These are phyloP conservation scores for Neelides folsomi DNA, from an alignment of 2,888 invertebrate species.

Conservation along the genomic window DNA sequence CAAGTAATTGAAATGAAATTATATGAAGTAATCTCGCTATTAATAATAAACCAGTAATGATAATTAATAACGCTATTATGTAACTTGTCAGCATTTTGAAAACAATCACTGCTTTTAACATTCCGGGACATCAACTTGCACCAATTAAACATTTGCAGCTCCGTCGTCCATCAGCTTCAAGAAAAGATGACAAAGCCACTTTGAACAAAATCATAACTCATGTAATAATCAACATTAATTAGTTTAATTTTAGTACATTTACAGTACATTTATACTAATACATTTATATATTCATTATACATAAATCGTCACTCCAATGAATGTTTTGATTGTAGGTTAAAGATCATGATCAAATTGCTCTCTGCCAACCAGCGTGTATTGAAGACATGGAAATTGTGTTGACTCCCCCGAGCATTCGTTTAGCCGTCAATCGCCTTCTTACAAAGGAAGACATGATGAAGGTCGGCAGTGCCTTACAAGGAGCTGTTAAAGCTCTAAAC, in stretches of 20 bases:
- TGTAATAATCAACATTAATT: slow-evolving; percentile 35
- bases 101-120: slow-evolving; percentile 26
- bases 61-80: too few species aligned
- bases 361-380: slow-evolving; percentile 57
- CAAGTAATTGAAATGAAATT: slow-evolving; percentile 28
- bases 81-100: too few species aligned
- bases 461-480: slow-evolving; percentile 14
- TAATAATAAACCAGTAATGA: background rate
- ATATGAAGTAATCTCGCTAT: background rate
- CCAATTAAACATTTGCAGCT: slow-evolving; percentile 64
- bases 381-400: slow-evolving; percentile 50
- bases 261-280: too few species aligned
- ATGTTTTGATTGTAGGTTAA: slow-evolving; percentile 14
- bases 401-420: slow-evolving; percentile 57
- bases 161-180: slow-evolving; percentile 36
- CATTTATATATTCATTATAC: too few species aligned
- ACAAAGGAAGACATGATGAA: slow-evolving; percentile 47
- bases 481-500: slow-evolving; percentile 4
- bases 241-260: background rate
- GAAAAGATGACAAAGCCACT: slow-evolving; percentile 42
- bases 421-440: slow-evolving; percentile 54
- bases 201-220: slow-evolving; percentile 48
- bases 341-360: slow-evolving; percentile 42
- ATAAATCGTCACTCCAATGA: too few species aligned
- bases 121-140: slow-evolving; percentile 50